These are phyloP conservation scores for Muricea muricata DNA, from an alignment of 92 coral and sea anemone genomes.

Conservation along the genomic window DNA sequence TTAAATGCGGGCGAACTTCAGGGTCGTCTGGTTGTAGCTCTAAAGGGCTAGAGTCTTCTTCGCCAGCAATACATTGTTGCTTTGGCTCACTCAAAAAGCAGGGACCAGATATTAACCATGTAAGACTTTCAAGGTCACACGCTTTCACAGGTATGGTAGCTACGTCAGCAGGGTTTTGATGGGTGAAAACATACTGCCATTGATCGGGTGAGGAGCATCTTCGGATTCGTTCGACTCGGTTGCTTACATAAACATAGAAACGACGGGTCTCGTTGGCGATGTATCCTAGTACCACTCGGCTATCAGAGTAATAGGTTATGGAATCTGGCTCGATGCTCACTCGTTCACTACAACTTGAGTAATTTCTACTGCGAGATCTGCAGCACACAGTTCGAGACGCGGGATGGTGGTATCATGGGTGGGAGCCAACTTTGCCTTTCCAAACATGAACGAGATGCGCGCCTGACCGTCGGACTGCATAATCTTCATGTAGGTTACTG, in stretches of 20 bases:
- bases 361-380: constrained; percentile 63
- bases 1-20: too few relatives aligned
- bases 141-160: too few relatives aligned
- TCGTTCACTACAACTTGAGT: constrained; percentile 42
- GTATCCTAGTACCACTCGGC: constrained; percentile 65
- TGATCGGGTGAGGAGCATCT: constrained; percentile 5
- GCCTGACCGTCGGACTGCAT: constrained; percentile 48
- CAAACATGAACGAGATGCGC: constrained; percentile 59
- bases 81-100: too few relatives aligned
- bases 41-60: too few relatives aligned
- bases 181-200: constrained; percentile 3
- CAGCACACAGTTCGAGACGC: constrained; percentile 63
- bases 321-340: constrained; percentile 42
- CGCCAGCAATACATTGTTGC: too few relatives aligned
- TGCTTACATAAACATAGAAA: constrained; percentile 59
- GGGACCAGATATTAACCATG: too few relatives aligned
- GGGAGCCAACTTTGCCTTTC: constrained; percentile 66
- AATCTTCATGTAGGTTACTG: constrained; percentile 49
- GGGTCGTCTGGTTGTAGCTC: too few relatives aligned
- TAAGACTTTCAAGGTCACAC: too few relatives aligned
- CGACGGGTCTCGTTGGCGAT: constrained; percentile 54
- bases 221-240: constrained; percentile 14
- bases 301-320: constrained; percentile 56
- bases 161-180: constrained; percentile 3
- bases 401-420: constrained; percentile 59